These are phyloP conservation scores for Thermophis baileyi DNA, from an alignment of 2,113 vertebrate species.

Conservation along the genomic window DNA sequence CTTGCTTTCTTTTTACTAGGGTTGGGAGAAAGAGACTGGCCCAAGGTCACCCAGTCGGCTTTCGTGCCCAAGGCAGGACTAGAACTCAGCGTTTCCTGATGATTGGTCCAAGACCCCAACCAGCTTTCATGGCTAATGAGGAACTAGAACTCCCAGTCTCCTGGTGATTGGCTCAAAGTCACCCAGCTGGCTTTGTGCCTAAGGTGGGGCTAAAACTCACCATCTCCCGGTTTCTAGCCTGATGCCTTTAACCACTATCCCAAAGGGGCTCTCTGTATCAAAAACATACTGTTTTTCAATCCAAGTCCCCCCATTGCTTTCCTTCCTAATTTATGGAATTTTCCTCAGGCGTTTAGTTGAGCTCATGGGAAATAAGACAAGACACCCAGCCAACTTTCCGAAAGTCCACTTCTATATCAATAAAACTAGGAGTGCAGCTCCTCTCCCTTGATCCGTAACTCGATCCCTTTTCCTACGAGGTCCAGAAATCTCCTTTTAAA, in stretches of 20 bases:
- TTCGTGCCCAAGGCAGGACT: too few species aligned
- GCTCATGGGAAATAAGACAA: neutral
- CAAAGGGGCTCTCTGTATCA: neutral
- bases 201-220: neutral
- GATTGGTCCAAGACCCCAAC: too few species aligned
- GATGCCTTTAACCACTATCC: neutral
- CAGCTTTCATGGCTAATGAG: too few species aligned
- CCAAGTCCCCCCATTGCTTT: neutral
- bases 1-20: neutral
- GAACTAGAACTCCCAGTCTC: too few species aligned
- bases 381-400: neutral
- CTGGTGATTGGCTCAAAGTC: neutral
- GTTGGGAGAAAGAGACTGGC: neutral
- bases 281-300: neutral
- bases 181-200: neutral
- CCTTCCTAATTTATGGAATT: neutral
- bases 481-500: neutral
- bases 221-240: neutral
- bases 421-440: neutral
- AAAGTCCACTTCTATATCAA: neutral
- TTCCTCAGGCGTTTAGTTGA: neutral
- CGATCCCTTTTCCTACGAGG: neutral
- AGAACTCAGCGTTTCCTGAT: too few species aligned
- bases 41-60: neutral
- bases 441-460: neutral